Evolutionary conservation across 2,797 vertebrate species (phyloP).

Genomic region (Pachyuromys duprasi): DNA sequence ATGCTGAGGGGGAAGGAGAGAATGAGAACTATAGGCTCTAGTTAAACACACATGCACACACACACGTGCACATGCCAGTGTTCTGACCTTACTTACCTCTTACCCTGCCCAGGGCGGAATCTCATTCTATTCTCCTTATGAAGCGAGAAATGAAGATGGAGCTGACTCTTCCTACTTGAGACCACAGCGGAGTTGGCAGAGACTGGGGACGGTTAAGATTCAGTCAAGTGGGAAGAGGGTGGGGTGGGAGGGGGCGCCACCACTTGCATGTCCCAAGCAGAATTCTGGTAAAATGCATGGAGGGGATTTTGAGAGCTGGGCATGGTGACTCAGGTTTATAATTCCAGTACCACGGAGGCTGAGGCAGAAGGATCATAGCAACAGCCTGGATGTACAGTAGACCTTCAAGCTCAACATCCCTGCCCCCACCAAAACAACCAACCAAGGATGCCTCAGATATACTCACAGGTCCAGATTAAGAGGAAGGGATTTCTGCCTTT

Average conservation of each 20-base stretch:
- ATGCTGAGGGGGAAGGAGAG: neutral
- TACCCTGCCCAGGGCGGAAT: neutral
- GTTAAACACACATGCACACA: no score
- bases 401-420: neutral
- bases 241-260: neutral
- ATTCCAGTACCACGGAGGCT: neutral
- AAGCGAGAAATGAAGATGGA: conserved; percentile 56
- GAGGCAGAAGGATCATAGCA: neutral
- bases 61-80: no score
- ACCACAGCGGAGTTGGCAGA: conserved; percentile 66
- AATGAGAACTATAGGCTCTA: neutral
- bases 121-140: neutral
- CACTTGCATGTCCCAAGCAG: neutral
- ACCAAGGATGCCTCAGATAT: neutral
- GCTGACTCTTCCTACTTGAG: conserved; percentile 57
- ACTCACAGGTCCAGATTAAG: neutral
- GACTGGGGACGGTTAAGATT: neutral
- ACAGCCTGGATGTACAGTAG: neutral
- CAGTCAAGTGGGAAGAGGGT: neutral
- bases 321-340: neutral
- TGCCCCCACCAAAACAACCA: neutral
- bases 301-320: neutral
- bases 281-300: neutral
- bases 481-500: neutral
- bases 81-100: neutral